These are phyloP conservation scores for Lagodon rhomboides DNA, from an alignment of 2,797 vertebrate species.

Conservation along the genomic window DNA sequence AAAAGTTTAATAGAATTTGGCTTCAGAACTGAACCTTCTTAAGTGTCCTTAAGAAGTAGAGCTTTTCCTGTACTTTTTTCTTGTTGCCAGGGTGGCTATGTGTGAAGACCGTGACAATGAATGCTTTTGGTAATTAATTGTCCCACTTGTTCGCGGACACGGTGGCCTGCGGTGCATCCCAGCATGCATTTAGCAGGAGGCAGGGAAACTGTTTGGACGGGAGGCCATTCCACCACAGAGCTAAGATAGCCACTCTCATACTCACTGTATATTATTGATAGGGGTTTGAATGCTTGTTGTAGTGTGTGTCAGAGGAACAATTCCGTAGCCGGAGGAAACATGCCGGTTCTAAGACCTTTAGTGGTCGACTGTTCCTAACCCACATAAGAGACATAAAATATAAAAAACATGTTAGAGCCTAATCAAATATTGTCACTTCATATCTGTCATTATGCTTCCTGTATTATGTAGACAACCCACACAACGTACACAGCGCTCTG, in stretches of 20 bases:
- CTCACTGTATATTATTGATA: neutral
- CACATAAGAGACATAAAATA: neutral
- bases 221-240: neutral
- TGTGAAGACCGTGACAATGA: neutral
- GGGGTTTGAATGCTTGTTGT: neutral
- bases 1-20: no score
- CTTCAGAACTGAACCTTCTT: no score
- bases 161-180: neutral
- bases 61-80: no score
- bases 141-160: neutral
- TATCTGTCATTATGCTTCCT: neutral
- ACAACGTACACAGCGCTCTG: slow-evolving; percentile 4
- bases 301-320: neutral
- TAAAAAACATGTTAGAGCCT: neutral
- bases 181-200: neutral
- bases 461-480: neutral
- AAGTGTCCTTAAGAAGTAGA: no score
- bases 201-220: neutral
- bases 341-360: neutral
- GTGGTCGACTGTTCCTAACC: neutral
- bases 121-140: neutral
- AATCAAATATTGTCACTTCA: neutral
- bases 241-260: neutral
- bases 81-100: no score
- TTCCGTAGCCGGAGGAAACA: neutral